Evolutionary conservation across 2,888 invertebrate species (phyloP), one percentile per base, ranked within the genome.

Genomic region (Augiades crinisus): DNA sequence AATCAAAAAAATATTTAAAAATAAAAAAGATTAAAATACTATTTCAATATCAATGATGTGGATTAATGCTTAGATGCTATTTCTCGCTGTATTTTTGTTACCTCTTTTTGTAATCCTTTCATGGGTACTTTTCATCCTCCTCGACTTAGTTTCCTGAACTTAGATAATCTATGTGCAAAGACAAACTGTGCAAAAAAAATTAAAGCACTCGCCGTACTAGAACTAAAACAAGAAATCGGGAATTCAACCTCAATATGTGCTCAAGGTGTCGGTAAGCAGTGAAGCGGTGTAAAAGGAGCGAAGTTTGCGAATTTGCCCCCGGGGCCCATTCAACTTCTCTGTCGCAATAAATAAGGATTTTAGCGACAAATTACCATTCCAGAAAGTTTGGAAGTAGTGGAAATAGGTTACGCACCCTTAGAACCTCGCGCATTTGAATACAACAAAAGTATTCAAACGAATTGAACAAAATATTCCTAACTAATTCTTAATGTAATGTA

Each of bases 291-390:
- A 81, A 83, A 84, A 85, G 86, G 79, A 82, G 81, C 78, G 76
- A 87, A 87, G 72, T 87, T 87, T 81, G 72, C 69, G 76, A 81
- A 76, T 81, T 83, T 73, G 75, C 84, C 83, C 84, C 75, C 76
- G 81, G 78, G 85, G 77, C 78, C 84, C 81, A 81, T 82, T 79
- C 79, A 84, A 86, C 78, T 86, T 84, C 79, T 72, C 76, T 75
- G 78, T 81, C 82, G 85, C 86, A 81, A 86, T 87, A 87, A 87
- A 87, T 87, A 87, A 87, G 87, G 87, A 86, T 87, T 87, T 86
- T 83, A 85, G 82, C 83, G 86, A 87, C 87, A 86, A 86, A 86
- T 87, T 86, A 84, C 86, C 85, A 78, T 78, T 78, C 77, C 77
- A 83, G 63, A 66, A 80, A 82, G 75, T 82, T 81, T 60, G 67